Evolutionary conservation across 2,888 invertebrate species (phyloP).

Genomic region (Pachycephus smyrnensis): DNA sequence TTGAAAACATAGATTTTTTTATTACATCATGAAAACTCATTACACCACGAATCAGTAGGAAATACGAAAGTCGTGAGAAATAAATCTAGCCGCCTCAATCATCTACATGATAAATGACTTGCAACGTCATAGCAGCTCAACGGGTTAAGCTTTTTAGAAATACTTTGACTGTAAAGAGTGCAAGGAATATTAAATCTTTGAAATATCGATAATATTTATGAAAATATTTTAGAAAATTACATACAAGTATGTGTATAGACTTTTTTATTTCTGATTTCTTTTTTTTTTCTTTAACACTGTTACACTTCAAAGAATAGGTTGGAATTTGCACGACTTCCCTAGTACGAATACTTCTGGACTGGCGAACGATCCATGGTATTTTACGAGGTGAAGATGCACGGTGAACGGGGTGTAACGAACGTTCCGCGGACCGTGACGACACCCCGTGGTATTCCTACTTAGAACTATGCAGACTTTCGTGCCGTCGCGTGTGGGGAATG

Average conservation of each 20-base stretch:
- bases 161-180: neutral
- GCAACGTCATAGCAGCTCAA: neutral
- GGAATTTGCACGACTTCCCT: neutral
- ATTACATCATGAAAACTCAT: neutral
- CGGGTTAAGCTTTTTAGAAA: neutral
- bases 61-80: neutral
- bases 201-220: neutral
- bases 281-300: neutral
- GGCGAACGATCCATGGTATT: conserved; percentile 15
- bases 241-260: neutral
- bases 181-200: neutral
- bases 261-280: neutral
- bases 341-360: neutral
- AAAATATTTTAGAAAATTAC: neutral
- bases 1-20: neutral
- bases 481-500: conserved; percentile 27
- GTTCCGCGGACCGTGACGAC: conserved; percentile 17
- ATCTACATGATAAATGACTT: neutral
- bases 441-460: conserved; percentile 22
- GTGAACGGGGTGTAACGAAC: conserved; percentile 18
- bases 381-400: conserved; percentile 35
- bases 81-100: neutral
- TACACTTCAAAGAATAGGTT: neutral
- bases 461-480: conserved; percentile 37
- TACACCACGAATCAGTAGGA: neutral